Evolutionary conservation across 1,140 invertebrate genomes (phyloP), one percentile per base, ranked within the genome.

Genomic region (Ephestia elutella): DNA sequence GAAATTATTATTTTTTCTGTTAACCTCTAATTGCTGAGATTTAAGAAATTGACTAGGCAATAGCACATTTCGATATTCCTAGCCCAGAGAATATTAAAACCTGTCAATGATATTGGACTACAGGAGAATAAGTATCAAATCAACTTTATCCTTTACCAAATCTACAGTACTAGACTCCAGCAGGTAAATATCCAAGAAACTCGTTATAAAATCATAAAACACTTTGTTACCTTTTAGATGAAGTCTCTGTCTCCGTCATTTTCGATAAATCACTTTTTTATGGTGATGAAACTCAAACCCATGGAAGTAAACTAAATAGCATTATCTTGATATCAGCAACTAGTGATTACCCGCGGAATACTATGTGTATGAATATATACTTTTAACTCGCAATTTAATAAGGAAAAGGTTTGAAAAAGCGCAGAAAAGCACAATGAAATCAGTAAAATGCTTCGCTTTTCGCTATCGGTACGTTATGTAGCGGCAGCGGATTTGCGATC

Each of bases 181-280:
- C 70, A 68, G 66, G 66, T 69, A 68, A 66, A 59, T 66, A 65
- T 35, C 21, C 32, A 35, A 35, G 32, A 35, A 11, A 11, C 8
- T 35, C 38, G 1, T 15, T 44, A n/a, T 44, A 10, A 25, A 4
- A 20, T 38, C 19, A 56, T 53, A 38, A 21, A 38, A 50, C 53
- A 51, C 35, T 35, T 62, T 70, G 72, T 81, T 82, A 85, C 84
- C 82, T 87, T 71, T 85, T 87, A 48, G 83, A 87, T 70, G 83
- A 81, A 67, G 78, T 87, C 67, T n/a, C n/a, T n/a, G 78, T 87
- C 75, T 87, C 83, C 69, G 76, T 87, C 82, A 83, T 87, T 74
- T 80, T 82, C 60, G 63, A 57, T 70, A 48, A 66, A 73, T 73
- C 70, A 73, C 70, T 70, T 62, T 59, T 18, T 59, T 32, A 66